Conservation (phyloP, 2,113 vertebrate genomes). For the Benthochromis sp. region DNA sequence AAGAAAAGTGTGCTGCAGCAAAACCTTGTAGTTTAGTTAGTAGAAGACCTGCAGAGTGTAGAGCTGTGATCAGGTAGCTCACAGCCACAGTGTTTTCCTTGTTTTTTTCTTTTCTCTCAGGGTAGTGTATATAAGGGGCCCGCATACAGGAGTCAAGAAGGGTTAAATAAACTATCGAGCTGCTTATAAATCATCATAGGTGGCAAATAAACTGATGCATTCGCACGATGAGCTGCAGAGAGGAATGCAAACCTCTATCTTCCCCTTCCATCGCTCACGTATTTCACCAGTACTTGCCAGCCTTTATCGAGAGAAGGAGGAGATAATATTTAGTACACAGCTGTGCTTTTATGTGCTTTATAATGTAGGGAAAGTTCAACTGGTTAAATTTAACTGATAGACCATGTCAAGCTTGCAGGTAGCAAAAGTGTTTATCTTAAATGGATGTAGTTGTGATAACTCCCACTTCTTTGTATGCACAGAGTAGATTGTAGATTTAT, state of each 20-base stretch:
- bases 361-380: neutral
- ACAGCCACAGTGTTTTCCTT: neutral
- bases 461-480: neutral
- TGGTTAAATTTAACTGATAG: neutral
- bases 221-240: neutral
- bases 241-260: slow-evolving; percentile 40
- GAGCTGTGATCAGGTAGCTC: neutral
- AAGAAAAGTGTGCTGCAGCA: neutral
- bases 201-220: slow-evolving; percentile 20
- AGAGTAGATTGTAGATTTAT: slow-evolving; percentile 33
- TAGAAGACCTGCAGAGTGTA: neutral
- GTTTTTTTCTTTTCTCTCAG: neutral
- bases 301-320: slow-evolving; percentile 3
- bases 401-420: neutral
- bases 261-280: neutral
- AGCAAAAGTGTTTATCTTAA: slow-evolving; percentile 8
- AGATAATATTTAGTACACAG: neutral
- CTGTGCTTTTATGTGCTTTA: slow-evolving; percentile 14
- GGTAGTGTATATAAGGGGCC: neutral
- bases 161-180: slow-evolving; percentile 22
- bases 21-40: neutral
- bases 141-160: neutral
- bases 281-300: neutral
- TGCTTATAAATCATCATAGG: slow-evolving; percentile 20
- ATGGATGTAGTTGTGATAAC: slow-evolving; percentile 11